phyloP scores from a whole-genome alignment of 2,888 invertebrate species.

The Cordilura impudica region DNA sequence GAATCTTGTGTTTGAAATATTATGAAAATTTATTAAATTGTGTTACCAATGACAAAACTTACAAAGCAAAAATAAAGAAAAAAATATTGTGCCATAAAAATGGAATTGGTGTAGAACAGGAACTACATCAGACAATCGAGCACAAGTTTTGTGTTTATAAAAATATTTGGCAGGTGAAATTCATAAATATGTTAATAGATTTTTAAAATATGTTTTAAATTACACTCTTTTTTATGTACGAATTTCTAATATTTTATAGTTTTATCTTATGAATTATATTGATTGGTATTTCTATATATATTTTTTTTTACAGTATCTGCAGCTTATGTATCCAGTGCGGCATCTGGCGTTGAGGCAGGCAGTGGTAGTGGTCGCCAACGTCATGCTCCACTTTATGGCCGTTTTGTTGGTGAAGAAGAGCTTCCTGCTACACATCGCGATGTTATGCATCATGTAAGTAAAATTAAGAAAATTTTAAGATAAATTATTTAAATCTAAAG shows the following conservation, averaged over 20 bases:
- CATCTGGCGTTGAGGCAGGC: constrained; percentile 73
- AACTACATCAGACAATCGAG: too few relatives aligned
- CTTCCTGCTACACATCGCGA: constrained; percentile 80
- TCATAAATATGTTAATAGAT: background rate
- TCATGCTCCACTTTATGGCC: constrained; percentile 91
- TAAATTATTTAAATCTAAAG: too few relatives aligned
- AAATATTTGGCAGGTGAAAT: background rate
- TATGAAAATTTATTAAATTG: too few relatives aligned
- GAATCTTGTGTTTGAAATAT: too few relatives aligned
- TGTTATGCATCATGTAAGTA: constrained; percentile 78
- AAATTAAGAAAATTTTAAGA: too few relatives aligned
- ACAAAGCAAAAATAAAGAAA: too few relatives aligned
- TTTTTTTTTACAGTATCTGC: constrained; percentile 74
- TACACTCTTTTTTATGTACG: background rate
- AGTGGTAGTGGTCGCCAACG: constrained; percentile 79
- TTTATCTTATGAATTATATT: too few relatives aligned
- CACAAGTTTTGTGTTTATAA: background rate
- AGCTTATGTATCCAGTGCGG: constrained; percentile 77
- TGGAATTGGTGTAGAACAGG: background rate
- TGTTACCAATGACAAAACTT: too few relatives aligned
- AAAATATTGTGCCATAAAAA: too few relatives aligned
- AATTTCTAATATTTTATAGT: background rate
- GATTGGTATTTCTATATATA: too few relatives aligned
- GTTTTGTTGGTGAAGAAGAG: constrained; percentile 94
- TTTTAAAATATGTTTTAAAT: background rate